Conservation (phyloP, 2,888 invertebrate genomes). For the Amblyjoppa proteus region DNA sequence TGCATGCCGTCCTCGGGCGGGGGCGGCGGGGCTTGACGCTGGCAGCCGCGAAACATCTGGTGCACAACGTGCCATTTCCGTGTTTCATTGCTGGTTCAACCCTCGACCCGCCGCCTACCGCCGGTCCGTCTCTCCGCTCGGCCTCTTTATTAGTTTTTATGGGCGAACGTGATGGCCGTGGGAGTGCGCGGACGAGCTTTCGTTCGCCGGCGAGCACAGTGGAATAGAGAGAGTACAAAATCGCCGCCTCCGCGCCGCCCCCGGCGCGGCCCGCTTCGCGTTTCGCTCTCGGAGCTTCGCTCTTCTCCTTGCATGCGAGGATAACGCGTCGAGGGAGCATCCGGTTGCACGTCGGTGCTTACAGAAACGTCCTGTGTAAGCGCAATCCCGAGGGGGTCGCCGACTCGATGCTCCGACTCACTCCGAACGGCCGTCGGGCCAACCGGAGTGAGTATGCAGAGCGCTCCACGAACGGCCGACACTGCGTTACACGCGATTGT, state of each 20-base stretch:
- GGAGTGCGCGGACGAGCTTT: slow-evolving; percentile 52
- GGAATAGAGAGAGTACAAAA: slow-evolving; percentile 29
- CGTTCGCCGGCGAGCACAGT: slow-evolving; percentile 15
- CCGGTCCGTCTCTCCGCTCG: slow-evolving; percentile 3
- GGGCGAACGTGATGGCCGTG: slow-evolving; percentile 69
- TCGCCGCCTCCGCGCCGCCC: background rate
- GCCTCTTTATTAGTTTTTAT: slow-evolving; percentile 75
- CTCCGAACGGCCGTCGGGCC: background rate
- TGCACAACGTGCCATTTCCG: slow-evolving; percentile 68
- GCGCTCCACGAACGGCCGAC: slow-evolving; percentile 35
- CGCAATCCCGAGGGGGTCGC: slow-evolving; percentile 39
- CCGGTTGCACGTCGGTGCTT: slow-evolving; percentile 50
- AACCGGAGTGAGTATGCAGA: slow-evolving; percentile 7
- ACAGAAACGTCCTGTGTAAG: slow-evolving; percentile 51
- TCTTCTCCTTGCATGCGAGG: slow-evolving; percentile 59
- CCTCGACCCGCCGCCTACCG: too few species aligned
- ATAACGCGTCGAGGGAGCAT: slow-evolving; percentile 61
- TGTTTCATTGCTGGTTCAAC: slow-evolving; percentile 43
- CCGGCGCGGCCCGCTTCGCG: slow-evolving; percentile 12
- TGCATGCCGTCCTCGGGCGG: slow-evolving; percentile 52
- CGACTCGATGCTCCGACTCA: slow-evolving; percentile 8
- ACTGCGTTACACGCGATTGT: slow-evolving; percentile 60
- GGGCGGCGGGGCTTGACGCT: slow-evolving; percentile 11
- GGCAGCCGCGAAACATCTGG: slow-evolving; percentile 57
- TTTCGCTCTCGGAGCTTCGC: slow-evolving; percentile 28